Evolutionary conservation across 2,888 invertebrate genomes (phyloP).

Genomic region (Tetragnatha montana): DNA sequence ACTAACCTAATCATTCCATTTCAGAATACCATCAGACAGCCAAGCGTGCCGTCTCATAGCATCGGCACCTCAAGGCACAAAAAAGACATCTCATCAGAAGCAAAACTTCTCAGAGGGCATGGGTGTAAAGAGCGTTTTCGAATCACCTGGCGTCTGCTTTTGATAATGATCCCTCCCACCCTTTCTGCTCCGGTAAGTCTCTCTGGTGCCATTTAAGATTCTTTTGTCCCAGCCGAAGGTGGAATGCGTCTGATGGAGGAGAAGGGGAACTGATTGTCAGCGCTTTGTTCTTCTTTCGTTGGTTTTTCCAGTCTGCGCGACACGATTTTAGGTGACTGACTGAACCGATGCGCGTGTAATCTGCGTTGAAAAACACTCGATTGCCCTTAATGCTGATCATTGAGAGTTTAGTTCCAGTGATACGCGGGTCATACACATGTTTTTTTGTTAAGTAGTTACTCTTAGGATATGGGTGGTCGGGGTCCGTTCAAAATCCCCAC

Average conservation of each 20-base stretch:
- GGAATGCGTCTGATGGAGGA: background rate
- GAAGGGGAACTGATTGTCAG: slow-evolving; percentile 38
- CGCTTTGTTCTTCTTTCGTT: slow-evolving; percentile 13
- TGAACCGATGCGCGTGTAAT: slow-evolving; percentile 1
- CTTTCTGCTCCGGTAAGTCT: slow-evolving; percentile 52
- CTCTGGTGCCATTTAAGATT: slow-evolving; percentile 40
- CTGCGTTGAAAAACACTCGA: background rate
- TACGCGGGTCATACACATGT: background rate
- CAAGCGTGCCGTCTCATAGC: background rate
- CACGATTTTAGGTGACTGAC: slow-evolving; percentile 10
- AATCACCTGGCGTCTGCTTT: background rate
- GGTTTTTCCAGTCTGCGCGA: slow-evolving; percentile 25
- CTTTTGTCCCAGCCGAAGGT: slow-evolving; percentile 25
- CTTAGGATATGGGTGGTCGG: no score
- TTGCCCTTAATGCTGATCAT: slow-evolving; percentile 1
- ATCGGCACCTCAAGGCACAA: background rate
- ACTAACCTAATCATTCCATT: background rate
- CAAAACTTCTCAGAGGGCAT: background rate
- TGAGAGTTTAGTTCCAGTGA: background rate
- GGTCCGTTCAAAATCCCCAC: no score
- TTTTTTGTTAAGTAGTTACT: background rate
- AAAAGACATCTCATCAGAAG: background rate
- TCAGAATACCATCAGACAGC: background rate
- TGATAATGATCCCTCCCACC: slow-evolving; percentile 6
- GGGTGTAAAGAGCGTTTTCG: background rate